Base-by-base conservation (phyloP, 1,140 invertebrate species). In the Ips nitidus region DNA sequence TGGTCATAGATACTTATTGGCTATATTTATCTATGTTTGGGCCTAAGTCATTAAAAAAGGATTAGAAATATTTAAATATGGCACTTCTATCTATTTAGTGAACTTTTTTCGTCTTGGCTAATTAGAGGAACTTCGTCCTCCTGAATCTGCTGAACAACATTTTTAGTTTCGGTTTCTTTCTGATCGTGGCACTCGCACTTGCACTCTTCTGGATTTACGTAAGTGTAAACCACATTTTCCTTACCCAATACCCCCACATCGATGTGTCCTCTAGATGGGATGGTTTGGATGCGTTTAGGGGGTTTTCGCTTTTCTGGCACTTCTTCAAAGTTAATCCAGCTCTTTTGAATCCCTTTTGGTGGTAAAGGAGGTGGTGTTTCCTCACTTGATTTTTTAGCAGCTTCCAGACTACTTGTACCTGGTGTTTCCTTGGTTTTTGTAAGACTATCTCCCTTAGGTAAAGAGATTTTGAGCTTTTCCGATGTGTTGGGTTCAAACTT, bases 271-370 rank as follows among this genome's bases (percentile, higher is more conserved):
- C 80, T 67, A 71, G 81, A 81, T 2, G 91, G 91, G 72, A 94
- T 84, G 4, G 90, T 91, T 74, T 92, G 91, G 71, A 93, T 93
- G 64, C 90, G 83, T 80, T 91, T 91, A 6, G 92, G 90, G 56
- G 88, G 84, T 78, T 91, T 91, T 36, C 89, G 82, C 71, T 87
- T 86, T 78, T 94, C 91, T 0, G 92, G 91, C 60, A 93, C 88
- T 74, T 94, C 91, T 78, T 93, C 90, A 77, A 94, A 93, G 76
- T 93, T 91, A 41, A 94, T 90, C 92, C 92, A 94, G 63, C 82
- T 83, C 65, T 81, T 76, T 70, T 73, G 81, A 72, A 79, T 78
- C 53, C 81, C 83, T 76, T 81, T 81, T 1, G 84, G 83, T 7
- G 83, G 83, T 68, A 83, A 79, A 55, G 83, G 82, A 5, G 85